phyloP scores from a whole-genome alignment of 2,888 invertebrate species.

The Cephonodes hylas region DNA sequence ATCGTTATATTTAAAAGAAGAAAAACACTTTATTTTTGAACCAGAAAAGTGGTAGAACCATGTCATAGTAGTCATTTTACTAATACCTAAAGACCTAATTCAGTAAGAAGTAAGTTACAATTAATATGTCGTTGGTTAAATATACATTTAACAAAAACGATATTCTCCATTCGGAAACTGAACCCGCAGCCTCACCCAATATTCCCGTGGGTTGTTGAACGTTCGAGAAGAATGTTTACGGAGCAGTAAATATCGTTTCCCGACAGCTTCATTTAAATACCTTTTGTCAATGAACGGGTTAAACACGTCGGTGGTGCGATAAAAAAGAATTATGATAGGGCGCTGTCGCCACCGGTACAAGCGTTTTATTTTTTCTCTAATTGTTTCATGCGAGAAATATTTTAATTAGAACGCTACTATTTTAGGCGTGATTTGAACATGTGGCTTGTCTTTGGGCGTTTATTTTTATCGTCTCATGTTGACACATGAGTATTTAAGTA shows the following conservation, averaged over 20 bases:
- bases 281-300: constrained; percentile 82
- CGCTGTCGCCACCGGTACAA: constrained; percentile 54
- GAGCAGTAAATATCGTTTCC: constrained; percentile 73
- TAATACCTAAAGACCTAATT: too few species aligned
- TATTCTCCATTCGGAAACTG: too few species aligned
- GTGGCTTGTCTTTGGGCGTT: constrained; percentile 3
- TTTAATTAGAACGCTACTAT: constrained; percentile 60
- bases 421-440: constrained; percentile 20
- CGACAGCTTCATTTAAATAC: constrained; percentile 81
- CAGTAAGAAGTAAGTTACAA: too few species aligned
- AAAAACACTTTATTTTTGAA: too few species aligned
- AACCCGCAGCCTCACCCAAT: too few species aligned
- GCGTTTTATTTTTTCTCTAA: constrained; percentile 56
- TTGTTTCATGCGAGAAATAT: constrained; percentile 69
- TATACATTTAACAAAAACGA: too few species aligned
- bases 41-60: too few species aligned
- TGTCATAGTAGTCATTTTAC: too few species aligned
- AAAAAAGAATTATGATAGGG: constrained; percentile 76
- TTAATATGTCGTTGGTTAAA: too few species aligned
- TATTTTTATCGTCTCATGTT: background rate
- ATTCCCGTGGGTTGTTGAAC: too few species aligned
- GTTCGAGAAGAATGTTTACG: background rate
- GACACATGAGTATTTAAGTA: background rate
- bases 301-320: constrained; percentile 63
- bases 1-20: too few species aligned